Base-by-base conservation (phyloP, 2,888 invertebrate species). In the Cosmopolites sordidus region DNA sequence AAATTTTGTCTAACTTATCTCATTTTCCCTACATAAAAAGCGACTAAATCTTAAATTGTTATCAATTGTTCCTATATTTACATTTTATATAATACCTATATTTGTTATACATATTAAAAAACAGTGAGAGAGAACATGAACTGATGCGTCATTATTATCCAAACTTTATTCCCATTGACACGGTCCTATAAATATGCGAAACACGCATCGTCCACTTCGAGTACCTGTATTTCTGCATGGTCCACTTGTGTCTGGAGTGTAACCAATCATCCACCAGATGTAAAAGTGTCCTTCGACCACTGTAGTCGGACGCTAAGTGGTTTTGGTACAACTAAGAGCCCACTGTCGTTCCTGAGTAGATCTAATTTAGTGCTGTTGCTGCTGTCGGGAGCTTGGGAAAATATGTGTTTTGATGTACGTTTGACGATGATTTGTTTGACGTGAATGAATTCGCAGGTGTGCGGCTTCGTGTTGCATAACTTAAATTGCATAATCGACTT, bases 231-330 rank as follows among this genome's bases (percentile, higher is more conserved):
- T 51, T 46, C 45, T 41, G 51, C 45, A 51, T 41, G 44, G 27
- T 41, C 40, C 51, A 51, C 51, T 51, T 51, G 37, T 17, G 17
- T 27, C 17, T 30, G 15, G 42, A 51, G 44, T 46, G 43, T 16
- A n/a, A 14, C 46, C 42, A 47, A 47, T 51, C 46, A 18, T 41
- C 45, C 40, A 33, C 37, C 46, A 43, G 51, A 37, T 51, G 42
- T 41, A 51, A 51, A 51, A 45, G 51, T 39, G 33, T 33, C 11
- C 33, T 2, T 33, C 12, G 33, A 33, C n/a, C 33, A 33, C 33
- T 33, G 33, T 33, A 33, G 33, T n/a, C 11, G n/a, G 33, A 33
- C 33, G 12, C n/a, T 33, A 33, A 33, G 33, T 33, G 33, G 33
- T 33, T 12, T 9, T 3, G 33, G n/a, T 33, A 33, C 33, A 33